A percentile compares a stretch with the other conserved stretches of the same genome.
Evolutionary conservation across 2,888 invertebrate species (phyloP).

Genomic region (Zonitis immaculata): DNA sequence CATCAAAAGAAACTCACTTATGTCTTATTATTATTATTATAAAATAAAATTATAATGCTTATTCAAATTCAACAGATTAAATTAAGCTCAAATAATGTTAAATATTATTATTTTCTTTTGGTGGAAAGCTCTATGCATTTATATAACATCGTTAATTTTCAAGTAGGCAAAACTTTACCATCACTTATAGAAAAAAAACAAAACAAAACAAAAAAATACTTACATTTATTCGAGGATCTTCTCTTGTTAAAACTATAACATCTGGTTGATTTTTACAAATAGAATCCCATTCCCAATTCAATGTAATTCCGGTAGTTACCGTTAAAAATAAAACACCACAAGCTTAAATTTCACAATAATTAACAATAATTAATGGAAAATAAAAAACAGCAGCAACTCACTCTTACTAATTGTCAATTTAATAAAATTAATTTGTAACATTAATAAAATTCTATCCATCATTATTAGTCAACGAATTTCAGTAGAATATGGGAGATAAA

Average conservation of each 20-base stretch:
- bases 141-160: not conserved
- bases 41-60: no score
- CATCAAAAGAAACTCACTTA: no score
- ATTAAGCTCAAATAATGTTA: no score
- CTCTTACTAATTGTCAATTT: not conserved
- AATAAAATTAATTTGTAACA: not conserved
- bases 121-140: not conserved
- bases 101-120: no score
- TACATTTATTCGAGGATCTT: constrained; percentile 33
- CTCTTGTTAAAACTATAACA: constrained; percentile 33
- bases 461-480: no score
- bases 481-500: no score
- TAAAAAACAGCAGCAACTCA: not conserved
- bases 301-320: constrained; percentile 42
- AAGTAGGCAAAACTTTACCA: not conserved
- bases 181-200: not conserved
- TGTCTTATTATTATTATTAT: no score
- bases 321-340: constrained; percentile 46
- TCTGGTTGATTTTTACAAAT: constrained; percentile 36
- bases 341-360: not conserved
- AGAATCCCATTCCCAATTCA: constrained; percentile 48
- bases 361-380: not conserved
- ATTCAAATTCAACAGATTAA: no score
- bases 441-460: not conserved
- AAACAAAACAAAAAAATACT: not conserved